Evolutionary conservation across 2,888 invertebrate genomes (phyloP).

Genomic region (Diloba caeruleocephala): DNA sequence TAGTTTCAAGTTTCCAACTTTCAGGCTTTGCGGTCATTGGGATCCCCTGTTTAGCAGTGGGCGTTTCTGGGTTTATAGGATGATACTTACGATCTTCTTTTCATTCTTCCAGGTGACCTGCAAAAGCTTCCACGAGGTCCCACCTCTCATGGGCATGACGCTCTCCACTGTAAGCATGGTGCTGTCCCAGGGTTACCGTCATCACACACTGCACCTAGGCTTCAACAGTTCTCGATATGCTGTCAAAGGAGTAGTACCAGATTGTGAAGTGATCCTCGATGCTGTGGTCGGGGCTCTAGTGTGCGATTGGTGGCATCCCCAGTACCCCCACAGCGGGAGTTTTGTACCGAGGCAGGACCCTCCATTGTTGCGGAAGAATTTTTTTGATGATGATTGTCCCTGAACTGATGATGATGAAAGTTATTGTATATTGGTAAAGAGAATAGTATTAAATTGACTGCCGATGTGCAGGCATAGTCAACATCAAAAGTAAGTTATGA

Average conservation of each 20-base stretch:
- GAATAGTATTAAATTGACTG: no score
- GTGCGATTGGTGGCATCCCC: slow-evolving; percentile 72
- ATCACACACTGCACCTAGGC: slow-evolving; percentile 87
- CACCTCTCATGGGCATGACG: slow-evolving; percentile 89
- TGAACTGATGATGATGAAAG: slow-evolving; percentile 16
- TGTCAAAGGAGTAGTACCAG: slow-evolving; percentile 65
- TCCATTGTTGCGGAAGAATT: slow-evolving; percentile 31
- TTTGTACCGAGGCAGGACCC: slow-evolving; percentile 39
- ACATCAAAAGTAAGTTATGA: no score
- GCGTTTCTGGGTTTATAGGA: no score
- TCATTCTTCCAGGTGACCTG: slow-evolving; percentile 87
- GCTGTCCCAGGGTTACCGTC: slow-evolving; percentile 86
- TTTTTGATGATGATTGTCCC: slow-evolving; percentile 44
- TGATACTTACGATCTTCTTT: no score
- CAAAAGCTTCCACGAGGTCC: slow-evolving; percentile 86
- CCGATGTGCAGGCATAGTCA: no score
- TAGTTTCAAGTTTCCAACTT: no score
- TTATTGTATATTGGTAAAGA: no score
- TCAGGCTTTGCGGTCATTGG: no score
- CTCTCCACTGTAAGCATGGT: slow-evolving; percentile 87
- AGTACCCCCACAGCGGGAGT: slow-evolving; percentile 56
- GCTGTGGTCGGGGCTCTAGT: slow-evolving; percentile 71
- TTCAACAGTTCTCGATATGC: slow-evolving; percentile 77
- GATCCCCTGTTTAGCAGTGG: no score
- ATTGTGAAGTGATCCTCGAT: slow-evolving; percentile 72